phyloP scores from a whole-genome alignment of 2,888 invertebrate genomes.

The Luperina nickerlii region DNA sequence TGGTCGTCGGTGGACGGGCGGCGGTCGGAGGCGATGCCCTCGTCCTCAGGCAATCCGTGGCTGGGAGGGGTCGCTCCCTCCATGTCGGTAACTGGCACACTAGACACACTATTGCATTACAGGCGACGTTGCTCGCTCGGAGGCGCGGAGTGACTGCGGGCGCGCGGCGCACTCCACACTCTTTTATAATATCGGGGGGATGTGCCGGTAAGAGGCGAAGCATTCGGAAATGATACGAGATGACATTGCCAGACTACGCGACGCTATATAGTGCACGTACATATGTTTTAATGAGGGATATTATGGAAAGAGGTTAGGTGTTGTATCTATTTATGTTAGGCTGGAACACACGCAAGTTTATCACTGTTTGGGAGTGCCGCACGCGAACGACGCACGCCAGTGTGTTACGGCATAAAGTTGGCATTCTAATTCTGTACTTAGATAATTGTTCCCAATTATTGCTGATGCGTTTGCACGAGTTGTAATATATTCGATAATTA shows the following conservation, averaged over 20 bases:
- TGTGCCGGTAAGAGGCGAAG: slow-evolving; percentile 85
- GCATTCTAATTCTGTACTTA: slow-evolving; percentile 50
- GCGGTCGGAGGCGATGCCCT: slow-evolving; percentile 87
- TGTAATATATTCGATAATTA: slow-evolving; percentile 44
- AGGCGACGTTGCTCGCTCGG: slow-evolving; percentile 84
- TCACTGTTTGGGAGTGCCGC: slow-evolving; percentile 49
- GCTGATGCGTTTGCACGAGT: slow-evolving; percentile 40
- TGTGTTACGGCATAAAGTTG: slow-evolving; percentile 35
- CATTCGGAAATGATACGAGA: slow-evolving; percentile 82
- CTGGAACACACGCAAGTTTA: slow-evolving; percentile 51
- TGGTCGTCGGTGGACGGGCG: slow-evolving; percentile 91
- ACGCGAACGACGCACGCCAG: slow-evolving; percentile 59
- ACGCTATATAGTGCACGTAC: slow-evolving; percentile 67
- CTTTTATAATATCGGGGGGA: slow-evolving; percentile 89
- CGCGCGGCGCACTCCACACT: slow-evolving; percentile 82
- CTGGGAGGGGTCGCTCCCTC: slow-evolving; percentile 82
- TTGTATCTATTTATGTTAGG: slow-evolving; percentile 50
- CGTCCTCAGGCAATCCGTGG: slow-evolving; percentile 84
- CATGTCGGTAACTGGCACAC: slow-evolving; percentile 78
- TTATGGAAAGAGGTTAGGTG: slow-evolving; percentile 64
- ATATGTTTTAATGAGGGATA: slow-evolving; percentile 50
- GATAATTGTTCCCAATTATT: slow-evolving; percentile 55
- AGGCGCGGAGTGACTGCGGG: slow-evolving; percentile 85
- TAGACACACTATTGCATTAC: slow-evolving; percentile 82
- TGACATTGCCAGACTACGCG: slow-evolving; percentile 85